phyloP scores from a whole-genome alignment of 2,888 invertebrate species.

The Hypena proboscidalis region DNA sequence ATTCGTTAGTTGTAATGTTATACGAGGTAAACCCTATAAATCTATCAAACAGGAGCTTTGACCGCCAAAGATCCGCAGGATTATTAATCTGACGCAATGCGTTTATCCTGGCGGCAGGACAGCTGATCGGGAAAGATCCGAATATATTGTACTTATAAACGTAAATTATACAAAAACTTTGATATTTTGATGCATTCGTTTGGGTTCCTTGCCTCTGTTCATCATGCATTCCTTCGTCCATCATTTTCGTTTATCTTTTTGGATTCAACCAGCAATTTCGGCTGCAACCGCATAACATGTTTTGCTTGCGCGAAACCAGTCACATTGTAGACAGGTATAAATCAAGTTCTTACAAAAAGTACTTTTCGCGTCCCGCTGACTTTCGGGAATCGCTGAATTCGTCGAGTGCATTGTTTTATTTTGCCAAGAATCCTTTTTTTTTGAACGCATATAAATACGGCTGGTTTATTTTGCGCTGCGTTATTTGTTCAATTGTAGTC shows the following conservation, averaged over 20 bases:
- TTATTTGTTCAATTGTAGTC: slow-evolving; percentile 16
- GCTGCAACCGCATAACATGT: slow-evolving; percentile 4
- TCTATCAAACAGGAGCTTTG: too few species aligned
- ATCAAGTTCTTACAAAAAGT: slow-evolving; percentile 20
- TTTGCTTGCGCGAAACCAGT: slow-evolving; percentile 16
- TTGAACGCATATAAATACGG: slow-evolving; percentile 2
- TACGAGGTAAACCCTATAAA: too few species aligned
- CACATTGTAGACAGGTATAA: slow-evolving; percentile 7
- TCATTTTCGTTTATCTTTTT: neutral
- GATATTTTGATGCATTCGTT: too few species aligned
- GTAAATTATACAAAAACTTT: too few species aligned
- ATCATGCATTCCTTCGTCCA: too few species aligned
- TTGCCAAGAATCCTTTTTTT: slow-evolving; percentile 17
- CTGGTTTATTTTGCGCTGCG: slow-evolving; percentile 1
- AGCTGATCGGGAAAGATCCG: too few species aligned
- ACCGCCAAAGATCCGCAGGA: too few species aligned
- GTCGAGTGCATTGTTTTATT: slow-evolving; percentile 16
- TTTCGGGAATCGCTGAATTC: slow-evolving; percentile 45
- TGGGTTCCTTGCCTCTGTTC: too few species aligned
- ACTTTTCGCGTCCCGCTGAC: slow-evolving; percentile 32
- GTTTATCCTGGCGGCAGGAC: neutral
- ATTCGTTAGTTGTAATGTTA: too few species aligned
- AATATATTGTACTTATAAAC: too few species aligned
- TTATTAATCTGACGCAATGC: too few species aligned
- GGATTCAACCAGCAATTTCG: neutral